Percentiles rank a stretch among this genome's conserved stretches.
Conservation (phyloP, 2,113 vertebrate genomes). For the Sterrhoptilus dennistouni region DNA sequence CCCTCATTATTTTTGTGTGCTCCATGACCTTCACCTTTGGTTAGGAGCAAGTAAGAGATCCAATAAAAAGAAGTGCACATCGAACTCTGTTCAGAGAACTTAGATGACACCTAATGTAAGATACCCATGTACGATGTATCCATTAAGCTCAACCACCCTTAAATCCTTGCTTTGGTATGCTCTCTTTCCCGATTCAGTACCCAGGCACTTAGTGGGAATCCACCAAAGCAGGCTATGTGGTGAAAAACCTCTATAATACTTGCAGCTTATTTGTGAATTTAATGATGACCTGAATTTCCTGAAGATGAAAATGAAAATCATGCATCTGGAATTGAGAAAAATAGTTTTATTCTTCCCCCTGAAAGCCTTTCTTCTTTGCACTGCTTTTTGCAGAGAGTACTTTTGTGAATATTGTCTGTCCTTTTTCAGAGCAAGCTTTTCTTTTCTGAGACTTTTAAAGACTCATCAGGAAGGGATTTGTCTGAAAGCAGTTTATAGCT, state of each 20-base stretch:
- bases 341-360: not conserved
- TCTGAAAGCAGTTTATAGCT: not conserved
- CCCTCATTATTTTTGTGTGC: not conserved
- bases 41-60: not conserved
- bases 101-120: not conserved
- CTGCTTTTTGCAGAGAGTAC: not conserved
- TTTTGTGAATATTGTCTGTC: not conserved
- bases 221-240: not conserved
- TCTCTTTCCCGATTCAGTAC: not conserved
- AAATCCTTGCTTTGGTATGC: not conserved
- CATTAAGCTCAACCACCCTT: not conserved
- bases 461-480: not conserved
- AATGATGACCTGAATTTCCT: not conserved
- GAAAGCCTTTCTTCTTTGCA: not conserved
- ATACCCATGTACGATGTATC: rapidly evolving
- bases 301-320: not conserved
- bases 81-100: not conserved
- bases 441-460: not conserved
- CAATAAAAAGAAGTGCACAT: not conserved
- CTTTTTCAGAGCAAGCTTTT: not conserved
- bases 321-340: not conserved
- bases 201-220: not conserved
- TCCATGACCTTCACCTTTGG: not conserved
- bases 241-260: not conserved
- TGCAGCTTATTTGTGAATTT: not conserved